These are phyloP conservation scores for Palythoa caribaeorum DNA, from an alignment of 92 coral and sea anemone genomes.

Conservation along the genomic window DNA sequence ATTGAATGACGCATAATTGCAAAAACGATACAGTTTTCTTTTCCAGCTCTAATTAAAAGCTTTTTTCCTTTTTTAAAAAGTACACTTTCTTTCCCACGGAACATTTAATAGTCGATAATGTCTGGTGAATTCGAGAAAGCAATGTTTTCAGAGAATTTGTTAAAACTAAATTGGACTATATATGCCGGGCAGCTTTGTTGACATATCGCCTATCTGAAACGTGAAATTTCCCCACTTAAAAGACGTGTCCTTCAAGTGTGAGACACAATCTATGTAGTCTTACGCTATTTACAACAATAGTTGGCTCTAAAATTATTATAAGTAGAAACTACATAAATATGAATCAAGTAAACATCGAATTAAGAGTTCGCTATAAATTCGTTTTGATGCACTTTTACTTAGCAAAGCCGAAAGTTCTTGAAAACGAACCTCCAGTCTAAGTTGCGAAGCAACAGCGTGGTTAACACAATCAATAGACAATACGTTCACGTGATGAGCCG, in stretches of 20 bases:
- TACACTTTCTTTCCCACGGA: too few relatives aligned
- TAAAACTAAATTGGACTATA: not conserved
- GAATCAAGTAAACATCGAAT: not conserved
- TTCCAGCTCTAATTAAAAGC: not conserved
- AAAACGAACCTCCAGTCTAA: not conserved
- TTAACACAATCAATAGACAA: too few relatives aligned
- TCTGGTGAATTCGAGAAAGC: not conserved
- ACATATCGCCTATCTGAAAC: not conserved
- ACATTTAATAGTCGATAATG: not conserved
- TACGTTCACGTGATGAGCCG: too few relatives aligned
- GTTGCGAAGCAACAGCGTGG: not conserved
- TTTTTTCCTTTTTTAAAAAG: too few relatives aligned
- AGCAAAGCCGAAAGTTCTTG: not conserved
- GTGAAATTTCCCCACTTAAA: not conserved
- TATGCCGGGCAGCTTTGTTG: not conserved
- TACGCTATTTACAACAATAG: not conserved
- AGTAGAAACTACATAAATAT: not conserved
- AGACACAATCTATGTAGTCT: not conserved
- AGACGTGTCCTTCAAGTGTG: not conserved
- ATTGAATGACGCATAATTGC: not conserved
- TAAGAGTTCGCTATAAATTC: not conserved
- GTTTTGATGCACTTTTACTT: not conserved
- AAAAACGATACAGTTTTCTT: not conserved
- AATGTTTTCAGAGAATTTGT: not conserved
- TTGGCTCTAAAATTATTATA: not conserved